phyloP scores from a whole-genome alignment of 2,113 vertebrate genomes.

The Silurus asotus region DNA sequence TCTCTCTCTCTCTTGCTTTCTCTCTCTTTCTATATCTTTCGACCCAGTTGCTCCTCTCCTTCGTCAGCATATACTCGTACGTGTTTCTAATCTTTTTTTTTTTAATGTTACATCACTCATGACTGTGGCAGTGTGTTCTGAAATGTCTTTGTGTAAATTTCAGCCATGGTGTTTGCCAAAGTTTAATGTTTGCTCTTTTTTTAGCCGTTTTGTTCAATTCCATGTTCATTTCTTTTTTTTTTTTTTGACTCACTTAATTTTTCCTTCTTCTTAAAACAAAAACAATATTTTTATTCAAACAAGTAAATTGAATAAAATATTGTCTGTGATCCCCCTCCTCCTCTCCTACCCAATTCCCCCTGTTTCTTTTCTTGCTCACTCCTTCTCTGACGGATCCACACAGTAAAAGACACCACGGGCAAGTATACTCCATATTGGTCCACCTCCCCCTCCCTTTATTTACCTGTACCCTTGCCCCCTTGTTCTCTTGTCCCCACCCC shows the following conservation, averaged over 20 bases:
- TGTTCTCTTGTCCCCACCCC: slow-evolving; percentile 47
- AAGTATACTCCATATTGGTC: slow-evolving; percentile 99
- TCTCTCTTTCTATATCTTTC: slow-evolving; percentile 48
- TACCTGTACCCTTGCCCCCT: slow-evolving; percentile 67
- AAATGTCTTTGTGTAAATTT: slow-evolving; percentile 32
- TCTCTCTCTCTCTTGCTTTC: slow-evolving; percentile 4
- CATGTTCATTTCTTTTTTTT: slow-evolving; percentile 66
- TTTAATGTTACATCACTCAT: slow-evolving; percentile 24
- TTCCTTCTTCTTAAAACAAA: slow-evolving; percentile 75
- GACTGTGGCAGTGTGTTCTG: slow-evolving; percentile 27
- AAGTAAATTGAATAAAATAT: slow-evolving; percentile 99
- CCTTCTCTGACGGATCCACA: slow-evolving; percentile 99
- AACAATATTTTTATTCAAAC: slow-evolving; percentile 99
- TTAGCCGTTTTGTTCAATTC: slow-evolving; percentile 22
- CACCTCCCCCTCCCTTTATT: slow-evolving; percentile 78
- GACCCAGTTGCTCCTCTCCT: slow-evolving; percentile 58
- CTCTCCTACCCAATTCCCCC: slow-evolving; percentile 78
- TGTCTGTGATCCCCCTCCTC: slow-evolving; percentile 92
- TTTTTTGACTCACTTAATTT: slow-evolving; percentile 79
- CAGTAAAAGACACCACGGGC: slow-evolving; percentile 94
- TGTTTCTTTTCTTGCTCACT: slow-evolving; percentile 99
- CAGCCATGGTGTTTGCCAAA: not conserved
- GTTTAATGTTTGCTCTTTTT: slow-evolving; percentile 38
- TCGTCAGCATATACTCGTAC: slow-evolving; percentile 60
- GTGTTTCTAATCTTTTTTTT: slow-evolving; percentile 65